Evolutionary conservation across 2,797 vertebrate species (phyloP).

Genomic region (Eidolon dupreanum): DNA sequence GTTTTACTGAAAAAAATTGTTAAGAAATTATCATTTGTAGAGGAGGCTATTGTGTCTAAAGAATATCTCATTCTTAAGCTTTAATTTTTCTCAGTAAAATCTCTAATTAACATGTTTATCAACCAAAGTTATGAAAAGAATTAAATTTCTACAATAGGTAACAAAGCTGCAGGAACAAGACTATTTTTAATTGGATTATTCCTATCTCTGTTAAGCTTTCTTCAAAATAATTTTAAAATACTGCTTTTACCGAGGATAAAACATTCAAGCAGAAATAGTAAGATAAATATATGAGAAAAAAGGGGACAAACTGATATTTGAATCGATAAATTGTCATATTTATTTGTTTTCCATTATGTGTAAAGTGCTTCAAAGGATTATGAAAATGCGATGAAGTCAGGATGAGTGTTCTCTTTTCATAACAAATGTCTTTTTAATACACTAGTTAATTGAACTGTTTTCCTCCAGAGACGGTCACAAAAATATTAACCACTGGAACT

Average conservation of each 20-base stretch:
- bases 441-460: slow-evolving; percentile 43
- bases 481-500: slow-evolving; percentile 37
- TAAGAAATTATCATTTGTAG: slow-evolving; percentile 36
- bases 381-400: slow-evolving; percentile 57
- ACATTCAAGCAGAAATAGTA: slow-evolving; percentile 29
- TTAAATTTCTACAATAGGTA: slow-evolving; percentile 46
- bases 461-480: slow-evolving; percentile 1
- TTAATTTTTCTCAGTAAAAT: slow-evolving; percentile 55
- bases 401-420: slow-evolving; percentile 22
- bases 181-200: slow-evolving; percentile 68
- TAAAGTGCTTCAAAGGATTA: slow-evolving; percentile 57
- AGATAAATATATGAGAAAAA: slow-evolving; percentile 36
- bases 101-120: slow-evolving; percentile 49
- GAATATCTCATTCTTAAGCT: slow-evolving; percentile 28
- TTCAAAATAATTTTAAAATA: slow-evolving; percentile 65
- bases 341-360: slow-evolving; percentile 47
- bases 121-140: slow-evolving; percentile 41
- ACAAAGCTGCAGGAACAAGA: slow-evolving; percentile 28
- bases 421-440: slow-evolving; percentile 57
- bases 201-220: slow-evolving; percentile 50
- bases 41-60: neutral
- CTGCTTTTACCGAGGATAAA: slow-evolving; percentile 26
- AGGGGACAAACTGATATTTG: neutral
- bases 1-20: slow-evolving; percentile 2
- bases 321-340: neutral